These are phyloP conservation scores for Cepphus grylle DNA, from an alignment of 2,113 vertebrate species.

Conservation along the genomic window DNA sequence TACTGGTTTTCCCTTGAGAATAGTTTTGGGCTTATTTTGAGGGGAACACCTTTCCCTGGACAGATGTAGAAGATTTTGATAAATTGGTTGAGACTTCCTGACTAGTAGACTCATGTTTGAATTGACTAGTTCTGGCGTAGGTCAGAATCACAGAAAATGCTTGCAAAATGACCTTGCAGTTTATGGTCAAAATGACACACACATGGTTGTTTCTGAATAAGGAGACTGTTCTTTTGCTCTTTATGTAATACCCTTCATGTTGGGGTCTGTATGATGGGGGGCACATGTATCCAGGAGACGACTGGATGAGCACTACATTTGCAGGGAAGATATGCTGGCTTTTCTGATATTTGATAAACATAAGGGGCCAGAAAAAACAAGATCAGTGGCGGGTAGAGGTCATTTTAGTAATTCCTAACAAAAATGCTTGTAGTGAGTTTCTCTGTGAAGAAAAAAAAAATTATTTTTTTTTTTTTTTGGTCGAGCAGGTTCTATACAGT, in stretches of 20 bases:
- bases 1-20: neutral
- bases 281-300: neutral
- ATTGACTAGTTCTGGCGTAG: neutral
- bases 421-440: neutral
- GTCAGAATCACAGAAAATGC: neutral
- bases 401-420: neutral
- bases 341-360: neutral
- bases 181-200: neutral
- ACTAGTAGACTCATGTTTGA: neutral
- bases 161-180: neutral
- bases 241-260: neutral
- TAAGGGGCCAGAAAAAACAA: neutral
- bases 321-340: neutral
- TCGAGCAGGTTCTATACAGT: constrained; percentile 88
- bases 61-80: neutral
- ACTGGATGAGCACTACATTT: neutral
- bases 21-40: neutral
- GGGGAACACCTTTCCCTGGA: neutral
- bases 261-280: neutral
- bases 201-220: neutral
- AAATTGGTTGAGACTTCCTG: neutral
- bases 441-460: neutral
- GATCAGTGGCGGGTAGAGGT: neutral
- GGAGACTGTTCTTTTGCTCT: neutral
- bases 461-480: neutral